Evolutionary conservation across 2,888 invertebrate genomes (phyloP), one percentile per base, ranked within the genome.

Genomic region (Ennomos erosarius): DNA sequence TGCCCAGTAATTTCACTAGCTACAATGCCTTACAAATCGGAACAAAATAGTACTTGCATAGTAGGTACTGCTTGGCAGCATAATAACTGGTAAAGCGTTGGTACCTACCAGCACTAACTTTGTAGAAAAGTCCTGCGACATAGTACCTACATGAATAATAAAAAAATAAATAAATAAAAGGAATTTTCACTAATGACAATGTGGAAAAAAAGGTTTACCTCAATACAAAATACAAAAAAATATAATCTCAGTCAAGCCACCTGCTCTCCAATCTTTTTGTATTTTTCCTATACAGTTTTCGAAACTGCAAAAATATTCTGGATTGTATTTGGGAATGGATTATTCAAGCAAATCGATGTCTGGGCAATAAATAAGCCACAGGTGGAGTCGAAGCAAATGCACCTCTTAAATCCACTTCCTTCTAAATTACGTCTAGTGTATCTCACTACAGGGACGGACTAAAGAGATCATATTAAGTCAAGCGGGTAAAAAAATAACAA

Each of bases 351-450:
- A 67, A 74, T 69, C 67, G 73, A 58, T 68, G 70, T 60, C 73
- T 65, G 46, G 67, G 64, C 69, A 62, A 81, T 84, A 84, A 83
- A 85, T 82, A 81, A 79, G 76, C 74, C 79, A 73, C 84, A 84
- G 84, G 82, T 85, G 84, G 70, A 74, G 70, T 67, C 59, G 70
- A 70, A 73, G 75, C 73, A 74, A 79, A 79, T 79, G 80, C 81
- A 81, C 73, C 77, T 76, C 75, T 76, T 79, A 78, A 76, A 81
- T 76, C 73, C 65, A 69, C 59, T 75, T 68, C 74, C 69, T 70
- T 71, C 68, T 78, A 76, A 79, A 78, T 77, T 71, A 75, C 75
- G 69, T 76, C 64, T 70, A 64, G 65, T 72, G 59, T 68, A 67
- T 65, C 65, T 66, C 62, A 54, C 42, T 5, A 55, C 68, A 70